Base-by-base conservation (phyloP, 2,113 vertebrate species). In the Diadophis punctatus region DNA sequence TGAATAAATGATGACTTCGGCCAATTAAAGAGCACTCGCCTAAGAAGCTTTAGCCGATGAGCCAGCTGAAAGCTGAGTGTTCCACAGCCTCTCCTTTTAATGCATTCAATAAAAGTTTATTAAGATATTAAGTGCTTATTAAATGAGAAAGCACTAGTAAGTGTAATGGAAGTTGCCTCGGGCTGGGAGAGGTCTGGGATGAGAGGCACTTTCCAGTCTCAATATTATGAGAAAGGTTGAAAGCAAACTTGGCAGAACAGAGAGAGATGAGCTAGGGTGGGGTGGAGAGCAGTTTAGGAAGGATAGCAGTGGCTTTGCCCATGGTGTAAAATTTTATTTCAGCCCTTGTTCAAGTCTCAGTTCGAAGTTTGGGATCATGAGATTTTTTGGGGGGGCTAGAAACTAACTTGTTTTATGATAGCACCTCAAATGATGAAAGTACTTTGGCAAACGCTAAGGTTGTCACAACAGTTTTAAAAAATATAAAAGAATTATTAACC, bases 41-140 rank as follows among this genome's bases (percentile, higher is more conserved):
- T 27, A 18, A 88, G 87, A 43, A 43, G 80, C 27, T 39, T 55
- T 55, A 30, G 5, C 55, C 43, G 30, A 51, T 0, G 14, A 20
- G 43, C 48, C 49, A 48, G 8, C 87, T 5, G 74, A 53, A 39
- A 20, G 2, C 10, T 1, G 90, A 74, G 91, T 43, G 30, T 43
- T 86, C 60, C 63, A 56, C 51, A 22, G 58, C 48, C 8, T 86
- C 88, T 68, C 58, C 52, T 80, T 86, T 91, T 91, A 89, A 93
- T 89, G 93, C 90, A 43, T 86, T 91, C 55, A 60, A 88, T 91
- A 63, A 63, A 91, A 91, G 90, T 93, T 91, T 94, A 94, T 90
- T 80, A 92, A 92, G 91, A 74, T 87, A 87, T 92, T 90, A 92
- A 87, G 58, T 87, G 90, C 60, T 92, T 94, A 92, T 92, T 92